These are phyloP conservation scores for Dryadula phaetusa DNA, from an alignment of 2,888 invertebrate species.

Conservation along the genomic window DNA sequence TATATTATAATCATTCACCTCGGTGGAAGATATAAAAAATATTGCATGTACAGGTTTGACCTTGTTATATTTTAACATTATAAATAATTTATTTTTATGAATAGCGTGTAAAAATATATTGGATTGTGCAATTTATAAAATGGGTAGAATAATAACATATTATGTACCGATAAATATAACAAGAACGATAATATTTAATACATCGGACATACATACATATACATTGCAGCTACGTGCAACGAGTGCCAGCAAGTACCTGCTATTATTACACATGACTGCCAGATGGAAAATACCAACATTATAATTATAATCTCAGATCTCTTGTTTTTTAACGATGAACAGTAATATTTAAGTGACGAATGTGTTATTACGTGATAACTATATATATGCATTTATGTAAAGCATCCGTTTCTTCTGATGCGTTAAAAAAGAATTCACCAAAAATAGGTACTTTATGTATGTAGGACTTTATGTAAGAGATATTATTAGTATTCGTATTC, in stretches of 20 bases:
- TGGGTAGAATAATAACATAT: neutral
- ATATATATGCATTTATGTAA: neutral
- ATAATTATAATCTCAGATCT: conserved; percentile 1
- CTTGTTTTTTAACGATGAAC: neutral
- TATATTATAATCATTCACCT: neutral
- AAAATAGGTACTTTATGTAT: neutral
- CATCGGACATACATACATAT: neutral
- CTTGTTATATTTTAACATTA: conserved; percentile 1
- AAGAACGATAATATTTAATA: neutral
- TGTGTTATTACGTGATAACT: neutral
- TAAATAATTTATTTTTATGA: neutral
- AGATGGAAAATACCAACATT: conserved; percentile 7
- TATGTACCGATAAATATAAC: neutral
- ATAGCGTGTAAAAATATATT: no score
- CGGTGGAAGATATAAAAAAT: neutral
- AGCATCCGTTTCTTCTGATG: neutral
- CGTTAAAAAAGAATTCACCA: neutral
- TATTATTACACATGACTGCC: conserved; percentile 7
- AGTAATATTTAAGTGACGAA: neutral
- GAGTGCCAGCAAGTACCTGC: no score
- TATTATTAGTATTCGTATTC: no score
- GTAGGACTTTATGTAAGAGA: neutral
- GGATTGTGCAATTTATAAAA: no score
- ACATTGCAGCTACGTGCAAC: neutral
- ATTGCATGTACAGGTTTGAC: neutral